Conservation (phyloP, 1,140 invertebrate genomes). For the Nomia melanderi region DNA sequence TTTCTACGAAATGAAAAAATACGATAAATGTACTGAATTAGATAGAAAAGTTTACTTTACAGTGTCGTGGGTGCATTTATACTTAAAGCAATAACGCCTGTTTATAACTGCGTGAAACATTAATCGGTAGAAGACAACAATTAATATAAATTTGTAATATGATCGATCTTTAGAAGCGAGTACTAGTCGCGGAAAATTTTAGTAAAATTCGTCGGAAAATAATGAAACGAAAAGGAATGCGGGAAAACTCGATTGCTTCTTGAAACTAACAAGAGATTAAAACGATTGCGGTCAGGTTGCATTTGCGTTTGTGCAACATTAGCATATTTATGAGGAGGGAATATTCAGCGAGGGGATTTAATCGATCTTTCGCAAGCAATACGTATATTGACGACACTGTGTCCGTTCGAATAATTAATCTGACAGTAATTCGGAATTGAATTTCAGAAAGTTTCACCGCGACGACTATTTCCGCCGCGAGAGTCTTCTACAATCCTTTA, state of each 20-base stretch:
- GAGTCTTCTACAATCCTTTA: not conserved
- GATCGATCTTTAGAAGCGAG: not conserved
- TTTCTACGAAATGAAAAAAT: too few species aligned
- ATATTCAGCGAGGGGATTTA: constrained; percentile 38
- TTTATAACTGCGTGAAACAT: too few species aligned
- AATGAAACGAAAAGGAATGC: not conserved
- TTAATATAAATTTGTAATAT: constrained; percentile 23
- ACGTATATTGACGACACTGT: not conserved
- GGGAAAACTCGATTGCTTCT: constrained; percentile 20
- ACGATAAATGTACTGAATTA: too few species aligned
- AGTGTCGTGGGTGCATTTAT: too few species aligned
- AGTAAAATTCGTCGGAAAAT: constrained; percentile 16
- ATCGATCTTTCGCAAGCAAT: constrained; percentile 39
- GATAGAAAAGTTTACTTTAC: too few species aligned
- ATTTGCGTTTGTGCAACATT: constrained; percentile 26
- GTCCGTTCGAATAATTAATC: constrained; percentile 30
- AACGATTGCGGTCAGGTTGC: constrained; percentile 38
- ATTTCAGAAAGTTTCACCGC: constrained; percentile 8
- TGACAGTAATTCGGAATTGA: constrained; percentile 14
- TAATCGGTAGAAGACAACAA: not conserved
- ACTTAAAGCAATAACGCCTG: too few species aligned
- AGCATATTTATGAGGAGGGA: constrained; percentile 43
- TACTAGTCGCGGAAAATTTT: constrained; percentile 14
- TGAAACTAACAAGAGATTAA: constrained; percentile 38
- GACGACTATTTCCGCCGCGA: not conserved